phyloP scores from a whole-genome alignment of 2,888 invertebrate species.

The Dicyrtomina minuta region DNA sequence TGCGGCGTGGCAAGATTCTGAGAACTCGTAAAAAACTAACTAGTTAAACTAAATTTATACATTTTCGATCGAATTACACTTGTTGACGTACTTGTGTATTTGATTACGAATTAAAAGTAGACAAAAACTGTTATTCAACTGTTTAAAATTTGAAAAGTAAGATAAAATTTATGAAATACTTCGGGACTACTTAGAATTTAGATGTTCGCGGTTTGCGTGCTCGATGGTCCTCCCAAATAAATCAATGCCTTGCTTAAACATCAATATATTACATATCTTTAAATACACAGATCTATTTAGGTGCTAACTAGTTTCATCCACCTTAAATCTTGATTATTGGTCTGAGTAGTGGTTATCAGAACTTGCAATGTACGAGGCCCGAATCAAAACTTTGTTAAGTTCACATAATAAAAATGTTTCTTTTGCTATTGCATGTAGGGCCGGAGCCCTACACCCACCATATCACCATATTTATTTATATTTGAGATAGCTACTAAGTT shows the following conservation, averaged over 20 bases:
- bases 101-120: no score
- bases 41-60: no score
- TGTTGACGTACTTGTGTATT: no score
- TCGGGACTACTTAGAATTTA: no score
- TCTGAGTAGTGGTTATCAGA: slow-evolving; percentile 20
- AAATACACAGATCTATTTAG: slow-evolving; percentile 14
- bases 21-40: no score
- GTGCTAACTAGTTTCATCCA: slow-evolving; percentile 24
- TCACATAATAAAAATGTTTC: slow-evolving; percentile 34
- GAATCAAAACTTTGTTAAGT: slow-evolving; percentile 8
- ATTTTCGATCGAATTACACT: no score
- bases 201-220: no score
- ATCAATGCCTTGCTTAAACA: slow-evolving; percentile 17
- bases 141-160: no score
- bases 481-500: slow-evolving; percentile 28
- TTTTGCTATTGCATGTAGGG: slow-evolving; percentile 23
- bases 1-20: no score
- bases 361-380: slow-evolving; percentile 34
- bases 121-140: no score
- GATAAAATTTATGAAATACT: no score
- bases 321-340: neutral
- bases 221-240: no score
- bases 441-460: slow-evolving; percentile 18
- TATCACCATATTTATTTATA: slow-evolving; percentile 37
- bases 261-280: slow-evolving; percentile 34